phyloP scores from a whole-genome alignment of 2,888 invertebrate genomes.

The Conus canariensis region DNA sequence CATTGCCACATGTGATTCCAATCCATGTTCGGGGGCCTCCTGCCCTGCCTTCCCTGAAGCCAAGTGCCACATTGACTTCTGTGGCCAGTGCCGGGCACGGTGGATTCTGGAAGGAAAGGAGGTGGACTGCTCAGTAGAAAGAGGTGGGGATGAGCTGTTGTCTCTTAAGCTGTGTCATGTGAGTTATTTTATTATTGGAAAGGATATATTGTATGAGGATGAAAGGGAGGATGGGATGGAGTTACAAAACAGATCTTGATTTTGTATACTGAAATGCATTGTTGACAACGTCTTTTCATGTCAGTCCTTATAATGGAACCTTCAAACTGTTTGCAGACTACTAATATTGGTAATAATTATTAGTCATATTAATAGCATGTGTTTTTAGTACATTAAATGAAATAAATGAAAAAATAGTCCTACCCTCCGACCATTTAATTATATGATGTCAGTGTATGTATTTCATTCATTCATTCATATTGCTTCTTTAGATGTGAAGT shows the following conservation, averaged over 20 bases:
- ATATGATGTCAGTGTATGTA: too few species aligned
- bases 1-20: constrained; percentile 63
- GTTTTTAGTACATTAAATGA: too few species aligned
- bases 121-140: constrained; percentile 66
- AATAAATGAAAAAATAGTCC: too few species aligned
- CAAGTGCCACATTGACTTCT: constrained; percentile 68
- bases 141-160: constrained; percentile 57
- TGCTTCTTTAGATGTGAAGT: too few species aligned
- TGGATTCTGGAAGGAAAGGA: constrained; percentile 66
- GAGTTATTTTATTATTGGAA: not conserved
- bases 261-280: too few species aligned
- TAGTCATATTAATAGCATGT: too few species aligned
- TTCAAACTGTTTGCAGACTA: too few species aligned
- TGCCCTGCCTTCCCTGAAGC: constrained; percentile 73
- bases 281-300: too few species aligned
- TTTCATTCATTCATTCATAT: too few species aligned
- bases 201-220: not conserved
- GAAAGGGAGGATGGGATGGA: not conserved
- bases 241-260: not conserved
- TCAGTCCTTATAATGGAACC: too few species aligned
- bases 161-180: not conserved
- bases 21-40: constrained; percentile 66
- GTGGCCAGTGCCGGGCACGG: constrained; percentile 65
- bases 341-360: too few species aligned
- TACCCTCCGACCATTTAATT: too few species aligned